Evolutionary conservation across 2,113 vertebrate genomes (phyloP).

Genomic region (Climacteris rufus): DNA sequence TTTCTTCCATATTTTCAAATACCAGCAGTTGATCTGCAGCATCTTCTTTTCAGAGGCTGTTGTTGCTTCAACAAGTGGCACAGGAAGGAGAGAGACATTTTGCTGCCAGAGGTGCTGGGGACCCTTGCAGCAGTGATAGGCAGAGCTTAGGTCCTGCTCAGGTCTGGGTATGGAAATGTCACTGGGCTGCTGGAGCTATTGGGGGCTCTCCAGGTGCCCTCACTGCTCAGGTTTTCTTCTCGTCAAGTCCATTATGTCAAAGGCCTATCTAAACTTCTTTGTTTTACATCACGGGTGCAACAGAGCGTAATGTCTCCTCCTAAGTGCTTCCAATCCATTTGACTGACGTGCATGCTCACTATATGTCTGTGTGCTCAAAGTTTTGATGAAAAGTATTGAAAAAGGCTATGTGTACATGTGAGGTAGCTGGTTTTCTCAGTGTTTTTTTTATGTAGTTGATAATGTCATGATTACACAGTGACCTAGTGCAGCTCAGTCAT

Average conservation of each 20-base stretch:
- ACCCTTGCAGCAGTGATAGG: rapidly evolving
- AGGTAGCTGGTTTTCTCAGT: not conserved
- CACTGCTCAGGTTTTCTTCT: not conserved
- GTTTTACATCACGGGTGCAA: not conserved
- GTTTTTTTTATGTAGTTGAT: not conserved
- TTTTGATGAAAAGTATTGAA: not conserved
- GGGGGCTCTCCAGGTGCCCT: not conserved
- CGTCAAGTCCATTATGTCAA: not conserved
- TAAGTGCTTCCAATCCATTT: not conserved
- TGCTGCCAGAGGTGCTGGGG: not conserved
- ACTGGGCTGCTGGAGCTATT: rapidly evolving
- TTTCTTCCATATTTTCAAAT: not conserved
- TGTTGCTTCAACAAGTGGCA: rapidly evolving
- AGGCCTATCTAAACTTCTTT: not conserved
- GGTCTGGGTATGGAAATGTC: not conserved
- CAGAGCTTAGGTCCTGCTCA: not conserved
- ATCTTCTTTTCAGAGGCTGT: not conserved
- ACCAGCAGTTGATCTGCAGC: not conserved
- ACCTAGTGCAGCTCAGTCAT: not conserved
- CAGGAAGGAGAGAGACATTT: rapidly evolving
- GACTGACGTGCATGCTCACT: not conserved
- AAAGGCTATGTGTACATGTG: not conserved
- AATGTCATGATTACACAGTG: not conserved
- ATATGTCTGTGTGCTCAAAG: not conserved
- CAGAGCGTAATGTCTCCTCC: not conserved